Evolutionary conservation across 2,888 invertebrate species (phyloP).

Genomic region (Thymelicus acteon): DNA sequence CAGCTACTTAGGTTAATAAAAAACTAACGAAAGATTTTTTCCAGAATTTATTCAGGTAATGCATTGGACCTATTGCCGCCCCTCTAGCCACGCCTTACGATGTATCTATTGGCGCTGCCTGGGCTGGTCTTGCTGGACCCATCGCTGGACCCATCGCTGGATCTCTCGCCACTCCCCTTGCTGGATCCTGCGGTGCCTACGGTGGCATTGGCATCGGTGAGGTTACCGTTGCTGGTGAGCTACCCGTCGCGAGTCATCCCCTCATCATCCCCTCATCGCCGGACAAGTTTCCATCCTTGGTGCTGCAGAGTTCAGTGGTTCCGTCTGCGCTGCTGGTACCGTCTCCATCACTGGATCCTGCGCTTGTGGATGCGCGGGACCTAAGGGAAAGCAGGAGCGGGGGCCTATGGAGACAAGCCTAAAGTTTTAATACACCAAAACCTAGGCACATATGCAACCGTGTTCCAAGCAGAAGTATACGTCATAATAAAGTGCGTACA

Average conservation of each 20-base stretch:
- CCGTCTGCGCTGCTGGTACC: slow-evolving; percentile 46
- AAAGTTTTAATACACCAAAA: too few species aligned
- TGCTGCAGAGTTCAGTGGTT: slow-evolving; percentile 51
- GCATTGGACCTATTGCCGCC: slow-evolving; percentile 40
- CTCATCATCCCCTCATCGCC: slow-evolving; percentile 47
- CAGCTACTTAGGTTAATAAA: too few species aligned
- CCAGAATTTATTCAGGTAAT: slow-evolving; percentile 37
- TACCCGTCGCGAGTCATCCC: slow-evolving; percentile 50
- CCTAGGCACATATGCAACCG: too few species aligned
- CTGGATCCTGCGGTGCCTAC: slow-evolving; percentile 32
- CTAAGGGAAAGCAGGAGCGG: too few species aligned
- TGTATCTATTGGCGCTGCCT: slow-evolving; percentile 38
- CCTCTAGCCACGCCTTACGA: slow-evolving; percentile 40
- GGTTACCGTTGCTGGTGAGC: slow-evolving; percentile 48
- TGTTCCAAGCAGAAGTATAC: too few species aligned
- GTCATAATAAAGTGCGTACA: too few species aligned
- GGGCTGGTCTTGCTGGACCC: slow-evolving; percentile 1
- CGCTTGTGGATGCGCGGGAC: slow-evolving; percentile 45
- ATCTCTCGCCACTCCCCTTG: too few species aligned
- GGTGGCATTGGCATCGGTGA: slow-evolving; percentile 49
- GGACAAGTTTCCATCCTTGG: slow-evolving; percentile 54
- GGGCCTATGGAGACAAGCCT: too few species aligned
- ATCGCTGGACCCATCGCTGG: too few species aligned
- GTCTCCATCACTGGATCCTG: slow-evolving; percentile 50
- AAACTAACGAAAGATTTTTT: neutral